phyloP scores from a whole-genome alignment of 23 tunicate species.

The Ciona savignyi region DNA sequence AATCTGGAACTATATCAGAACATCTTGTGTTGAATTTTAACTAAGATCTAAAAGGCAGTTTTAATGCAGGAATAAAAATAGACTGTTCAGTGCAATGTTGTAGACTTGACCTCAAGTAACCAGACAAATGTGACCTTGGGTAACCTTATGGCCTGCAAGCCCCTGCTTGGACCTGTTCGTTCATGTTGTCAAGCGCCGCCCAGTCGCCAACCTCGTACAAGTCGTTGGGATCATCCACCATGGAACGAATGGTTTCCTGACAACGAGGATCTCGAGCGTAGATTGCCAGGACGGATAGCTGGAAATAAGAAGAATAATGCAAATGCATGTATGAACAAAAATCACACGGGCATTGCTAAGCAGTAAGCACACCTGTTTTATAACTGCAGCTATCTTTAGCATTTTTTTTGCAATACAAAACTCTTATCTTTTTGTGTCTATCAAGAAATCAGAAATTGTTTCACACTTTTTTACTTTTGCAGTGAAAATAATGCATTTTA shows the following conservation, averaged over 20 bases:
- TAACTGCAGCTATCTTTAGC: no score
- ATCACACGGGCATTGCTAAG: no score
- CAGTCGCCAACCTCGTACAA: constrained; percentile 65
- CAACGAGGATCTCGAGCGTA: constrained; percentile 70
- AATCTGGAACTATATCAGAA: background rate
- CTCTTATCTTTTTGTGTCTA: no score
- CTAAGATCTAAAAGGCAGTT: background rate
- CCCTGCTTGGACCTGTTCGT: constrained; percentile 17
- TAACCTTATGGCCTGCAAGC: constrained; percentile 30
- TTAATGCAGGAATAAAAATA: background rate
- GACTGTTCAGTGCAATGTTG: background rate
- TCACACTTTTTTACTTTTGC: no score
- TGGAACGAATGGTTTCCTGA: constrained; percentile 49
- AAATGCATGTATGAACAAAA: no score
- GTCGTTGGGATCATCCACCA: constrained; percentile 60
- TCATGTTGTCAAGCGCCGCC: constrained; percentile 58
- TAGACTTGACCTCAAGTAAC: background rate
- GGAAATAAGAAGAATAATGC: background rate
- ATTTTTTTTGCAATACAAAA: no score
- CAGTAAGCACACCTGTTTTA: no score
- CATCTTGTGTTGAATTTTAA: background rate
- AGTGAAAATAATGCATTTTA: no score
- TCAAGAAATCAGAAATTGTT: no score
- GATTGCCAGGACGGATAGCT: constrained; percentile 76
- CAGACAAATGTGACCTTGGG: background rate